These are phyloP conservation scores for Loris lydekkerianus DNA, from an alignment of 2,797 vertebrate genomes.

Conservation along the genomic window DNA sequence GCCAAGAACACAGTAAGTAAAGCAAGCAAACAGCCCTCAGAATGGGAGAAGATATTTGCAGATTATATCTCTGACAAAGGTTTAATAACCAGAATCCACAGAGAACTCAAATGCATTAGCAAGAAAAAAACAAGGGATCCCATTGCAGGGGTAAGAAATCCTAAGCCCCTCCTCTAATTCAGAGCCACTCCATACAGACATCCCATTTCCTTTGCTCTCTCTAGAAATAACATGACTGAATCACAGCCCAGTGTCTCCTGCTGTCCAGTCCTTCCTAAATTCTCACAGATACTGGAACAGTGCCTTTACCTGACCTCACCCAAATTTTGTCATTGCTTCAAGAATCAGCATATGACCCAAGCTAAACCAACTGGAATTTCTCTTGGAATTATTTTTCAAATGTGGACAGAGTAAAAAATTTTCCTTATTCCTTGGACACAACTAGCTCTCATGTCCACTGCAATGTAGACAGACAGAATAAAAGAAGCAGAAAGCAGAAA, in stretches of 20 bases:
- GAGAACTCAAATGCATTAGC: no score
- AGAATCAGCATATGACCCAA: neutral
- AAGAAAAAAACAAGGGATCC: no score
- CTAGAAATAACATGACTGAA: neutral
- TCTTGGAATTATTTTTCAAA: conserved; percentile 7
- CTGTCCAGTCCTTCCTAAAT: neutral
- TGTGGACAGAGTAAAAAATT: neutral
- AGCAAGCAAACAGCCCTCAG: no score
- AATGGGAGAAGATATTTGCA: no score
- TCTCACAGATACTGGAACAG: neutral
- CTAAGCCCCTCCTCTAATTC: neutral
- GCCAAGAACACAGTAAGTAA: no score
- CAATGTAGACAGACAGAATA: neutral
- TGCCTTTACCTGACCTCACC: neutral
- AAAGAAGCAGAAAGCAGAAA: neutral
- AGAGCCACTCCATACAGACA: neutral
- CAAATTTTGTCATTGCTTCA: neutral
- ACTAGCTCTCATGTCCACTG: neutral
- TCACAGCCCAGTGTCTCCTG: neutral
- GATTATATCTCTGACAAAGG: no score
- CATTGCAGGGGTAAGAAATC: neutral
- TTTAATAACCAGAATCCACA: no score
- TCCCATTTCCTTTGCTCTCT: neutral
- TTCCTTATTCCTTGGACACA: neutral
- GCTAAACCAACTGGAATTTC: neutral